Base-by-base conservation (phyloP, 1,140 invertebrate genomes). In the Bombus fervidus region DNA sequence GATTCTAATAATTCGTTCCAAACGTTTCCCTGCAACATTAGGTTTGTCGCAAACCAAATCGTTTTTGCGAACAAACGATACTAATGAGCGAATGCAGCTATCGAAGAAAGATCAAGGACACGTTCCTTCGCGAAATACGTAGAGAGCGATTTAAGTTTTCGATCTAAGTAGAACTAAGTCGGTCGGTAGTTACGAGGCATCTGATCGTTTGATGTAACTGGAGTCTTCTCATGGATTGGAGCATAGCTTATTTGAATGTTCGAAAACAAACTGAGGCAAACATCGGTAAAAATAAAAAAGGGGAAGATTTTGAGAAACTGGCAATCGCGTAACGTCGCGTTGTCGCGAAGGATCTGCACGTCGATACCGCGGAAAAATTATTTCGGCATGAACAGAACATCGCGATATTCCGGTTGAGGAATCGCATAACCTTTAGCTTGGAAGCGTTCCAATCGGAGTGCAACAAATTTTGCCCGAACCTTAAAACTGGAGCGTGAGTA, bases 401-500 rank as follows among this genome's bases (percentile, higher is more conserved):
- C 79, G 41, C 59, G 86, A 90, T 81, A 87, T 89, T 90, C 85
- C 73, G 81, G 85, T 59, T 39, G 88, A 90, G 53, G 25, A 87
- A 73, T 87, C 88, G 68, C 85, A 84, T 82, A 85, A 87, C 81
- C 82, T 71, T 81, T 83, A 85, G 68, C 78, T 87, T 90, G 89
- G 89, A 86, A 81, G 18, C 15, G 53, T 78, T 90, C 89, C 89
- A 90, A 84, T 85, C 86, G 39, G 59, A 59, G 57, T 39, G 88
- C 47, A 76, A 90, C 89, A 87, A 90, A 90, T 89, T 89, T 86
- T 87, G 47, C 66, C 66, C 81, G 78, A 57, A 53, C 64, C 66
- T 75, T 57, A 80, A 79, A 87, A 90, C 41, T 81, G 66, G 86
- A 87, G 89, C 86, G 86, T 89, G 85, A 87, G 66, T 76, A 89